These are phyloP conservation scores for Cranoglanis bouderius DNA, from an alignment of 2,113 vertebrate genomes.

Conservation along the genomic window DNA sequence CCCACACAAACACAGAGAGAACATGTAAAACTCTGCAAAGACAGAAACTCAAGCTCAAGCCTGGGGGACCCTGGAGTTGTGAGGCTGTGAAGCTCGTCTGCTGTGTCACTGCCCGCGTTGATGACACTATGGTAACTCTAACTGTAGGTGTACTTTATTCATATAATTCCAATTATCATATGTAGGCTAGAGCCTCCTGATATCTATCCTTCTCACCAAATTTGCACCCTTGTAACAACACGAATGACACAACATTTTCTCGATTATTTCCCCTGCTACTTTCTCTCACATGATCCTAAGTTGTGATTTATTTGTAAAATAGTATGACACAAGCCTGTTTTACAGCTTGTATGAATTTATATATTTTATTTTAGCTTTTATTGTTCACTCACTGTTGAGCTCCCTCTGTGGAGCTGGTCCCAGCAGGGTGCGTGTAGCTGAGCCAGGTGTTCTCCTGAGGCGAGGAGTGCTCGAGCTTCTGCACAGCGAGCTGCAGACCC, in stretches of 20 bases:
- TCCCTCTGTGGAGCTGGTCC: constrained; percentile 32
- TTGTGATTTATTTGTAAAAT: not conserved
- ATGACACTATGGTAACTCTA: not conserved
- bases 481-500: not conserved
- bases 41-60: not conserved
- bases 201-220: not conserved
- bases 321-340: not conserved
- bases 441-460: constrained; percentile 26
- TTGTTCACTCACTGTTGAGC: constrained; percentile 32
- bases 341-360: not conserved
- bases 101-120: not conserved
- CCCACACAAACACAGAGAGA: not conserved
- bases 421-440: not conserved
- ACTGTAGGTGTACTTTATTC: not conserved
- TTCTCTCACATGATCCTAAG: not conserved
- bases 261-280: not conserved
- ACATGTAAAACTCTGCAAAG: not conserved
- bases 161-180: not conserved
- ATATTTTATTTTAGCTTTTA: not conserved
- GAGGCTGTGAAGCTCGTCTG: not conserved
- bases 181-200: not conserved
- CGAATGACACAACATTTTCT: not conserved
- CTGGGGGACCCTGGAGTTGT: not conserved
- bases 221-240: not conserved
- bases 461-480: constrained; percentile 38